Percentiles rank a stretch among this genome's conserved stretches.
Evolutionary conservation across 2,797 vertebrate genomes (phyloP).

Genomic region (Sebastes wilsoni): DNA sequence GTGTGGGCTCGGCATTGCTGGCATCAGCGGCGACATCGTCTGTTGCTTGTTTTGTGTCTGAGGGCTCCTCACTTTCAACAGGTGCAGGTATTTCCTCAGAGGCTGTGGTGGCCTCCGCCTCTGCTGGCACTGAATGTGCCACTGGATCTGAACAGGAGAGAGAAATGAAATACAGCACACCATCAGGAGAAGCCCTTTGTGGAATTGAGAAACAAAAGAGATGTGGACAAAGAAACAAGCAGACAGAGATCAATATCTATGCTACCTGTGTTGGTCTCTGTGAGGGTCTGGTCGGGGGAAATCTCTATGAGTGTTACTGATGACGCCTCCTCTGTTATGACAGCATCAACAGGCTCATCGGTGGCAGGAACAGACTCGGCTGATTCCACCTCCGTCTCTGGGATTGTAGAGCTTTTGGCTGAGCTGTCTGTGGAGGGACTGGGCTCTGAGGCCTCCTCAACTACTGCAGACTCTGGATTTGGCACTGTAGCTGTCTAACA

Average conservation of each 20-base stretch:
- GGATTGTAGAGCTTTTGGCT: neutral
- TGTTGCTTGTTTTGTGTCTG: slow-evolving; percentile 19
- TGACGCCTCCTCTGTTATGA: slow-evolving; percentile 41
- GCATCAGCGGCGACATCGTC: neutral
- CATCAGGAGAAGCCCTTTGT: neutral
- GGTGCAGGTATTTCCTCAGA: slow-evolving; percentile 23
- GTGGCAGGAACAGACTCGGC: slow-evolving; percentile 18
- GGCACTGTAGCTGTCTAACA: slow-evolving; percentile 45
- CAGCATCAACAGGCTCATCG: slow-evolving; percentile 37
- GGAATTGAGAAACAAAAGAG: slow-evolving; percentile 20
- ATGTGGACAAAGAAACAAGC: neutral
- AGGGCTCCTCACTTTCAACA: slow-evolving; percentile 20
- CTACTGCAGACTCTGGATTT: slow-evolving; percentile 27
- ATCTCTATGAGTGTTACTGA: slow-evolving; percentile 29
- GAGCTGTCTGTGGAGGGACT: neutral
- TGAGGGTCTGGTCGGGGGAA: slow-evolving; percentile 25
- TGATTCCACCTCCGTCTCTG: slow-evolving; percentile 41
- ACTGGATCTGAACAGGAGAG: slow-evolving; percentile 18
- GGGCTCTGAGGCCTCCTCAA: slow-evolving; percentile 39
- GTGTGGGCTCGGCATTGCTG: neutral
- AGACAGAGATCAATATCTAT: slow-evolving; percentile 18
- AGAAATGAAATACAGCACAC: neutral
- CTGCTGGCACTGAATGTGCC: slow-evolving; percentile 16
- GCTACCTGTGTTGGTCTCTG: slow-evolving; percentile 58
- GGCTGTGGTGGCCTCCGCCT: slow-evolving; percentile 9